Base-by-base conservation (phyloP, 2,113 vertebrate genomes). In the Pollachius pollachius region DNA sequence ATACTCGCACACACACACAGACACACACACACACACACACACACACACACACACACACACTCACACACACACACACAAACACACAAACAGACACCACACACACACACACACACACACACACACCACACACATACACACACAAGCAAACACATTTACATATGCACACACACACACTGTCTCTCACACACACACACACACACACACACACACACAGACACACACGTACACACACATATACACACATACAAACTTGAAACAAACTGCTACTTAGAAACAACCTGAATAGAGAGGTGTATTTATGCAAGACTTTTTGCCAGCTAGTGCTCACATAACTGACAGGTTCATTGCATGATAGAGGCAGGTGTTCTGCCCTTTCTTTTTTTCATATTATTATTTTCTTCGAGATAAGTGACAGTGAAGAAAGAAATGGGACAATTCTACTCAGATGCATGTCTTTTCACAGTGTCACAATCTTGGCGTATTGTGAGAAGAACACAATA, bases 71-170 rank as follows among this genome's bases (percentile, higher is more conserved):
- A 13, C 5, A 48, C 41, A 48, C 12, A 48, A 1, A 48, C 41
- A 48, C 8, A 48, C 8, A 9, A 7, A 48, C 41, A 48, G 1
- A 13, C 41, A 48, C 41, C 62, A 57, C 69, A 34, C 59, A 64
- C 84, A 80, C 80, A 77, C 77, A 81, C 81, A 84, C 80, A 80
- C 77, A 84, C 71, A 68, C 76, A 80, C 68, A 67, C 79, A 82
- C 70, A 68, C 27, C 56, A 60, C 67, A 59, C 25, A 58, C 77
- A 81, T 81, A 84, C 80, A 80, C 30, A 34, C 30, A 34, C 30
- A 34, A 34, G 30, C 30, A 34, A 34, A 34, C 30, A 34, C 30
- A 34, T 34, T 34, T 5, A 34, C 30, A 34, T 30, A 21, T 11
- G 59, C 56, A n/a, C 5, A 58, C 41, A 48, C 41, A 3, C 11